Conservation (phyloP, 2,113 vertebrate species). For the Callaeas wilsoni region DNA sequence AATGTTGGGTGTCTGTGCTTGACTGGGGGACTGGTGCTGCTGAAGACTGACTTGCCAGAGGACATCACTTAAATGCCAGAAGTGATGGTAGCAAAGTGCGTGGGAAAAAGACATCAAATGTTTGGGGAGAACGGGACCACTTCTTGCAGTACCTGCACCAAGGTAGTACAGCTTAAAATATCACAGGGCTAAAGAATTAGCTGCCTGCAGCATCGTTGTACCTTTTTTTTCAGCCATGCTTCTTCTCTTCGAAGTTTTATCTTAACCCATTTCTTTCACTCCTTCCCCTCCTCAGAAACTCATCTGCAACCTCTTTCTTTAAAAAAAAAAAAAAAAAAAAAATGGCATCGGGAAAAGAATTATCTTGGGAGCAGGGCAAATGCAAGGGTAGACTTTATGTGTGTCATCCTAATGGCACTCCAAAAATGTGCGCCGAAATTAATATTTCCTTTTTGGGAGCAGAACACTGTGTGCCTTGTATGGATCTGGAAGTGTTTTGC, state of each 20-base stretch:
- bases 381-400: not conserved
- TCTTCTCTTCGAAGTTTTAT: not conserved
- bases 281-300: not conserved
- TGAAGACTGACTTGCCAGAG: not conserved
- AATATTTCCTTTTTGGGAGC: conserved; percentile 47
- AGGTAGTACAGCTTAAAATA: not conserved
- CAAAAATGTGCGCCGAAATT: conserved; percentile 34
- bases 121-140: not conserved
- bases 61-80: not conserved
- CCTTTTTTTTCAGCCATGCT: not conserved
- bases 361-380: not conserved
- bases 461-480: conserved; percentile 10
- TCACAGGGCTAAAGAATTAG: not conserved
- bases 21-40: not conserved
- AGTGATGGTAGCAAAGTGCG: not conserved
- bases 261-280: not conserved
- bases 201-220: not conserved
- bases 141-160: not conserved
- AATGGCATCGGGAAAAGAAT: not conserved
- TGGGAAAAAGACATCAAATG: not conserved
- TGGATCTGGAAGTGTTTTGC: not conserved
- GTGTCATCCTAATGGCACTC: conserved; percentile 25
- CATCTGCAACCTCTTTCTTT: not conserved
- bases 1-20: fast-evolving
- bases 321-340: not conserved